A percentile compares a stretch with the other conserved stretches of the same genome.
These are phyloP conservation scores for Struthidea cinerea DNA, from an alignment of 2,113 vertebrate genomes.

Conservation along the genomic window DNA sequence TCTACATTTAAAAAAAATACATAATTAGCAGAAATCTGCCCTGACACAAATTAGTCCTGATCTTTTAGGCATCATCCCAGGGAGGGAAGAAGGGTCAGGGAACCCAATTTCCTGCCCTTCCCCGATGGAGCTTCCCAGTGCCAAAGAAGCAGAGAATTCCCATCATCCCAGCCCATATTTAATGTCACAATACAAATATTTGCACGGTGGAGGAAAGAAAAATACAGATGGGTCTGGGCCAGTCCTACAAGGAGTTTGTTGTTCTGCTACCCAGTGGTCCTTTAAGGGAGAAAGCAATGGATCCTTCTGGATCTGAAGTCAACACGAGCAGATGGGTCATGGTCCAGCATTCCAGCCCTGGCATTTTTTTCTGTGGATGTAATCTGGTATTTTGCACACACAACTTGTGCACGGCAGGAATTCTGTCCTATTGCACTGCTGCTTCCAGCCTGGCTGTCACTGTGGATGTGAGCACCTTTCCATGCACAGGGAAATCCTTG, in stretches of 20 bases:
- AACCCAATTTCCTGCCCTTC: not conserved
- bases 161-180: not conserved
- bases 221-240: not conserved
- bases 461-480: not conserved
- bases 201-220: not conserved
- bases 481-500: not conserved
- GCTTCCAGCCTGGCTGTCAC: not conserved
- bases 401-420: not conserved
- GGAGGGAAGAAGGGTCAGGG: not conserved
- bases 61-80: not conserved
- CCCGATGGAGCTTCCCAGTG: not conserved
- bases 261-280: not conserved
- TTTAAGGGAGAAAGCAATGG: not conserved
- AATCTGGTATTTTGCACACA: not conserved
- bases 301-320: not conserved
- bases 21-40: not conserved
- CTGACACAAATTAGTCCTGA: not conserved
- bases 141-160: not conserved
- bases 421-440: not conserved
- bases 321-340: not conserved
- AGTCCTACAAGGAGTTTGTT: not conserved
- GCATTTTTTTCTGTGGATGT: accelerated
- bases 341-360: not conserved
- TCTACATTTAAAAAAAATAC: not conserved
- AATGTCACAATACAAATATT: not conserved